Percentiles rank a stretch among this genome's conserved stretches.
Evolutionary conservation across 2,113 vertebrate species (phyloP).

Genomic region (Trematocara nigrifrons): DNA sequence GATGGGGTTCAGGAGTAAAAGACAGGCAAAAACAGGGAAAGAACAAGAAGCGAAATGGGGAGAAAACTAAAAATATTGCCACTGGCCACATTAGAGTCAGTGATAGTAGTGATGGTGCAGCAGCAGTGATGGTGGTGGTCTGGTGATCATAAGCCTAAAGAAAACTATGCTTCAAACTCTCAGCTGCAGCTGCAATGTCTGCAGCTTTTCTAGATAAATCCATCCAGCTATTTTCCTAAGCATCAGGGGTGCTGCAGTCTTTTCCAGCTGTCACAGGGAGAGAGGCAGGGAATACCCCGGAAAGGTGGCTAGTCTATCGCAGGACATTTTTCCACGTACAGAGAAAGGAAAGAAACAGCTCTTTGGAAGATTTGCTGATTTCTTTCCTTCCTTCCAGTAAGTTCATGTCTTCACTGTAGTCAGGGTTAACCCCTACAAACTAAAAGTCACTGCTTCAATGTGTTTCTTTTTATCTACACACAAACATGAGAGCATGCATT

Average conservation of each 20-base stretch:
- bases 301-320: neutral
- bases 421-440: neutral
- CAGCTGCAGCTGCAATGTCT: slow-evolving; percentile 5
- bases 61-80: slow-evolving; percentile 68
- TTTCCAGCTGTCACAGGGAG: neutral
- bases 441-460: neutral
- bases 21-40: slow-evolving; percentile 47
- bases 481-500: neutral
- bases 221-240: neutral
- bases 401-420: neutral
- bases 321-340: neutral
- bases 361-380: neutral
- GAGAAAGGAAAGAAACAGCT: neutral
- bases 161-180: neutral
- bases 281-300: neutral
- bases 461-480: neutral
- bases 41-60: slow-evolving; percentile 66
- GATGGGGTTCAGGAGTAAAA: neutral
- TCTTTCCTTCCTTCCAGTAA: neutral
- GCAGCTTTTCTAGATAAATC: neutral
- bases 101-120: slow-evolving; percentile 40
- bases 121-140: neutral
- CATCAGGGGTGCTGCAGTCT: neutral
- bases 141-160: slow-evolving; percentile 22
- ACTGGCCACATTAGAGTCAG: slow-evolving; percentile 55